A percentile compares a stretch with the other conserved stretches of the same genome.
Conservation (phyloP, 2,797 vertebrate genomes). For the Orientallactaga sibirica region DNA sequence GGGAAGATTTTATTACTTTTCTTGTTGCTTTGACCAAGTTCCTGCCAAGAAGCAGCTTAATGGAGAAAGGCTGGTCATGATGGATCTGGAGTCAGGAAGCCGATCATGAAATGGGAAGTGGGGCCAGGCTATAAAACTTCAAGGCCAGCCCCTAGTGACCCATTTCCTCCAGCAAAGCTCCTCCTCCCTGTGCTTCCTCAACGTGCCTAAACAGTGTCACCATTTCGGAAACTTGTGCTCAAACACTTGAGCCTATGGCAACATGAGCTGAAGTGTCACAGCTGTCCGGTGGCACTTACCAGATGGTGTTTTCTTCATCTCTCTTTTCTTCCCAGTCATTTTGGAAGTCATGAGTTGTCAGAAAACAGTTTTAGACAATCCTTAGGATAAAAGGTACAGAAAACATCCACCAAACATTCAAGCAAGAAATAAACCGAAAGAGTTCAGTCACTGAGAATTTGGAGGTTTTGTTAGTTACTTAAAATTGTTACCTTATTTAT, state of each 20-base stretch:
- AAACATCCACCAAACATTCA: not conserved
- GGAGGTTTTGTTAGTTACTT: not conserved
- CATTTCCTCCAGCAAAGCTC: too few relatives aligned
- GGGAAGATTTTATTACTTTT: not conserved
- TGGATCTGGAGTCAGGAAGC: too few relatives aligned
- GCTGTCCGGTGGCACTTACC: not conserved
- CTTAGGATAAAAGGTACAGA: not conserved
- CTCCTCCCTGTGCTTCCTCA: too few relatives aligned
- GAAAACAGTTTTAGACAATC: not conserved
- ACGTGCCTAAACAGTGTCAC: too few relatives aligned
- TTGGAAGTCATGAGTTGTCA: not conserved
- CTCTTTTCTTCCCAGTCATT: not conserved
- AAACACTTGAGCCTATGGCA: not conserved
- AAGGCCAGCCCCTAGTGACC: too few relatives aligned
- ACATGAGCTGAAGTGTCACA: too few relatives aligned
- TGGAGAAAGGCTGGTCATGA: too few relatives aligned
- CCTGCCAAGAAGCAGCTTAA: too few relatives aligned
- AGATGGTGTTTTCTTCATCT: not conserved
- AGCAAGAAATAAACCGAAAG: not conserved
- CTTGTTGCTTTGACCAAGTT: too few relatives aligned
- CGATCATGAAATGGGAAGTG: not conserved
- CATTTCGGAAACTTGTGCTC: too few relatives aligned
- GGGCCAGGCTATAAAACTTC: too few relatives aligned
- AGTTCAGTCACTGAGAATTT: not conserved
- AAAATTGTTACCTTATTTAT: constrained; percentile 1